Base-by-base conservation (phyloP, 64 coral and sea anemone species). In the Montipora sp. region DNA sequence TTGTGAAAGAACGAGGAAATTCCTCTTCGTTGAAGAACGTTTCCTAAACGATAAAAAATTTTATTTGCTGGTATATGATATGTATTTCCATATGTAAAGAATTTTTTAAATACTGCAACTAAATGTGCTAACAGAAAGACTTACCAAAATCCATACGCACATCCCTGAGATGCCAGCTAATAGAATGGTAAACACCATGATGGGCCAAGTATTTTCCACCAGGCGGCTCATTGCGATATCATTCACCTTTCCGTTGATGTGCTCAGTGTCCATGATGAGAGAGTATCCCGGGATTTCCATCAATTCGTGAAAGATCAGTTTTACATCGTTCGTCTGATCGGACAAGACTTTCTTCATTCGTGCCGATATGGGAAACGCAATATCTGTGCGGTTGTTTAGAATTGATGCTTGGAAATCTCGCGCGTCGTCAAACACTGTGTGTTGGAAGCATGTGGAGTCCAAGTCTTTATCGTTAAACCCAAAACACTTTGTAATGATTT, bases 141-240 rank as follows among this genome's bases (percentile, higher is more conserved):
- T 88, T 80, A 93, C 91, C 83, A 93, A 7, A 47, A 75, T 68
- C 91, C 91, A 93, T 3, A 93, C 83, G 67, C 49, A 88, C 44
- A 93, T 88, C 8, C 91, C 91, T 22, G 91, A 87, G 20, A 71
- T 93, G 4, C 91, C 91, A 45, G 91, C 91, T 3, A 93, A 53
- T 2, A 93, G 74, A 36, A 93, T 50, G 15, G 83, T 79, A 22
- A 87, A 80, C 3, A 88, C 67, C 5, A 93, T 59, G 24, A 93
- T 81, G 2, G 91, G 91, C 91, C 91, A 93, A 5, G 47, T 48
- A 16, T 23, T 72, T 24, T 80, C 75, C 47, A 87, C 1, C 48
- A 93, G 67, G 4, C 60, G 4, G 3, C 47, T 13, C 3, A 93
- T 53, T 21, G 88, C 67, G 53, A 87, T 61, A 1, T 15, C 51